A percentile compares a stretch with the other conserved stretches of the same genome.
phyloP scores from a whole-genome alignment of 2,797 vertebrate species.

The Smutsia temminckii region DNA sequence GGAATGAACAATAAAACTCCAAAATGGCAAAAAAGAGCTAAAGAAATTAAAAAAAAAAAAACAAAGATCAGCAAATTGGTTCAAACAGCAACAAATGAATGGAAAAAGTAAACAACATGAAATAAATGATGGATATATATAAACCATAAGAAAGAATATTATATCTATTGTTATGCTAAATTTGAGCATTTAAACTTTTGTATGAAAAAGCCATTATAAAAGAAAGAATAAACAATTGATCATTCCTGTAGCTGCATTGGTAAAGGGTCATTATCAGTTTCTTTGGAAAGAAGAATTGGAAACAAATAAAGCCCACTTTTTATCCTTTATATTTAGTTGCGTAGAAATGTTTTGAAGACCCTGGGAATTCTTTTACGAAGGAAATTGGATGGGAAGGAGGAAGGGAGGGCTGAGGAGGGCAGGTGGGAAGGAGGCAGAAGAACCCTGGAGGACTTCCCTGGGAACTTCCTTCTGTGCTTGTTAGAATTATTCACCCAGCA shows the following conservation, averaged over 20 bases:
- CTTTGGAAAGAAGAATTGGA: background rate
- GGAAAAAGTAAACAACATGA: background rate
- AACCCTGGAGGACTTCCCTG: background rate
- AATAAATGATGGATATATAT: background rate
- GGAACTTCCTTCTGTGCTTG: background rate
- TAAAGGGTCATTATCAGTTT: background rate
- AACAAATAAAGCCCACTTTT: background rate
- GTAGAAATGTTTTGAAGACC: background rate
- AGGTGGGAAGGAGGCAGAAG: background rate
- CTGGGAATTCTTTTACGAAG: background rate
- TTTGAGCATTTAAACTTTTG: background rate
- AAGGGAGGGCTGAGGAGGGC: background rate
- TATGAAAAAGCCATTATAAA: background rate
- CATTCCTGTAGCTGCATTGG: background rate
- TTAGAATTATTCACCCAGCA: background rate
- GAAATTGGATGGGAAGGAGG: background rate
- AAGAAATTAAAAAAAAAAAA: background rate
- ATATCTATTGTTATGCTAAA: background rate
- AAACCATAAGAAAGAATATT: background rate
- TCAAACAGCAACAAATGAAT: background rate
- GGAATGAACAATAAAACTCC: background rate
- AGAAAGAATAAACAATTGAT: background rate
- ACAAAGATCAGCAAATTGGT: background rate
- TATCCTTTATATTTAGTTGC: background rate
- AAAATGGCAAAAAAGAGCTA: background rate